Evolutionary conservation across 92 coral and sea anemone species (phyloP), one percentile per base, ranked within the genome.

Genomic region (Actinostola sp.): DNA sequence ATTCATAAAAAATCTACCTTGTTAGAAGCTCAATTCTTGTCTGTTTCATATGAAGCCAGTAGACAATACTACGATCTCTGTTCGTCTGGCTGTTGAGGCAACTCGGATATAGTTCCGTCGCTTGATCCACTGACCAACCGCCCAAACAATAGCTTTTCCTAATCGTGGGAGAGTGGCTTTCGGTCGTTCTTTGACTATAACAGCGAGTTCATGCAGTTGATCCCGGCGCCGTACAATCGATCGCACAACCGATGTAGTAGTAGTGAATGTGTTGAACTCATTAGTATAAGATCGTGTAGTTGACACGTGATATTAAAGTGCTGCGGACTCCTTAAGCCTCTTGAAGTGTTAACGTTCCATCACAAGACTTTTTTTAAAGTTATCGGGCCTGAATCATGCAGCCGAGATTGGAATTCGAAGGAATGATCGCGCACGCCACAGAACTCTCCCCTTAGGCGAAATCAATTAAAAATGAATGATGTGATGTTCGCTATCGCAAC

Each of bases 251-350:
- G n/a, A n/a, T n/a, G 9, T 17, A 9, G 54, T 17, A 48, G 54
- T 17, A 44, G 38, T 3, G 28, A 50, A 68, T 39, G 62, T 68
- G 74, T 68, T 68, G 74, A 68, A 39, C 61, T 68, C 45, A 68
- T 68, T 68, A 31, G 11, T 25, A 53, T 3, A 31, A 53, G 8
- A n/a, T n/a, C 31, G 34, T 33, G 44, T 8, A 0, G 15, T 14
- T 25, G 70, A 68, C 54, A 68, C 32, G 34, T 29, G 74, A 68
- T 68, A 50, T 68, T 51, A 9, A 16, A 31, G 49, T 51, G 17
- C 4, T 32, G 15, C 2, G 45, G 46, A n/a, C 62, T 31, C 43
- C 31, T 68, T 2, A 20, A 46, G 5, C 49, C 49, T 36, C 74
- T 68, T 25, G n/a, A 68, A 68, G 74, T 52, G 62, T 51, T 68